Percentiles rank a stretch among this genome's conserved stretches.
phyloP scores from a whole-genome alignment of 2,797 vertebrate genomes.

The Eurystomus glaucurus region DNA sequence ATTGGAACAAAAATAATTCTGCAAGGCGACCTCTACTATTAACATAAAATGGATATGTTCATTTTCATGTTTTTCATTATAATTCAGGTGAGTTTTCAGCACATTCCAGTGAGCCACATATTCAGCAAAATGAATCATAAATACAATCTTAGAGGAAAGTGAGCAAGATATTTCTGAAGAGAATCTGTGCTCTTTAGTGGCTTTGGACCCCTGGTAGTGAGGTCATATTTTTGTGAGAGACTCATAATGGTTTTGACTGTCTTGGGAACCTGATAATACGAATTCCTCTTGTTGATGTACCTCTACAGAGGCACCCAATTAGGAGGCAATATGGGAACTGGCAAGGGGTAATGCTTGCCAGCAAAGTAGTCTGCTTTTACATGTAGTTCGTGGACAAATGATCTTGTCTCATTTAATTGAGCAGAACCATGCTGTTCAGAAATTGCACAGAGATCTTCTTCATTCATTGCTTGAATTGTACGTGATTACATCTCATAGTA shows the following conservation, averaged over 20 bases:
- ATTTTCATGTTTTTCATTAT: not conserved
- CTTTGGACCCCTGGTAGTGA: not conserved
- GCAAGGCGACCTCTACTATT: not conserved
- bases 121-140: not conserved
- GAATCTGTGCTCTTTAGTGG: rapidly evolving
- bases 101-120: not conserved
- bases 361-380: not conserved
- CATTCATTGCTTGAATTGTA: not conserved
- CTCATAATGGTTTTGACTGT: not conserved
- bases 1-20: not conserved
- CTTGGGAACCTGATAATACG: not conserved
- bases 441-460: not conserved
- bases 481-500: not conserved
- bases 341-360: not conserved
- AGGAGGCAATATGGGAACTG: not conserved
- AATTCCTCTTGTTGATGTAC: not conserved
- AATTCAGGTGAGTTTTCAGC: not conserved
- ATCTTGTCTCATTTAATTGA: not conserved
- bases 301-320: not conserved
- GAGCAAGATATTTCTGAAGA: not conserved
- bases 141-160: not conserved
- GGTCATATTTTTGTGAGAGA: not conserved
- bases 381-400: not conserved
- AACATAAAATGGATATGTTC: not conserved
- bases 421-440: not conserved